Evolutionary conservation across 2,113 vertebrate species (phyloP).

Genomic region (Chitala chitala): DNA sequence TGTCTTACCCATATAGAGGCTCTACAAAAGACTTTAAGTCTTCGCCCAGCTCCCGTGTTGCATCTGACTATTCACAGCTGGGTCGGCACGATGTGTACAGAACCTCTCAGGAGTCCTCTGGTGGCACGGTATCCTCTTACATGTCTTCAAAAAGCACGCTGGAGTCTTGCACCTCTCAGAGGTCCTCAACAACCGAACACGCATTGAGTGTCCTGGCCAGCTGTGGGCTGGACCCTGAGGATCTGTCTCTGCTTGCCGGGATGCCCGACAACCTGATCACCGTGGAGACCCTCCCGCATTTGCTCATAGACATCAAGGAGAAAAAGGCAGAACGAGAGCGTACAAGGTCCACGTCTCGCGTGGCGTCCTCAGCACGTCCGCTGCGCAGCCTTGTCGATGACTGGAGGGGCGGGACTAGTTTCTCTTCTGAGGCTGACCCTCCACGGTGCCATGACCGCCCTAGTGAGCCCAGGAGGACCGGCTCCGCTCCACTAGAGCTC

Average conservation of each 20-base stretch:
- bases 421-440: background rate
- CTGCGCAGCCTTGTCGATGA: background rate
- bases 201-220: conserved; percentile 81
- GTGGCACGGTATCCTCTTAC: background rate
- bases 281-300: conserved; percentile 78
- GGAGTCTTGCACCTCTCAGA: conserved; percentile 18
- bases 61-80: conserved; percentile 5
- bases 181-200: conserved; percentile 53
- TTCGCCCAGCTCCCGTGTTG: background rate
- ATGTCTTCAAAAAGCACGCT: conserved; percentile 1
- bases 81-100: conserved; percentile 8
- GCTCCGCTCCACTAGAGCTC: background rate
- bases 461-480: background rate
- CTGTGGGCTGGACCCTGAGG: conserved; percentile 78
- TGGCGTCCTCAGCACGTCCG: background rate
- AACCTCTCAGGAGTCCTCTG: conserved; percentile 10
- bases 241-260: conserved; percentile 81
- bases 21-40: conserved; percentile 17
- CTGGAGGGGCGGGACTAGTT: background rate
- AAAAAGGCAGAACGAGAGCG: conserved; percentile 54
- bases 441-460: background rate
- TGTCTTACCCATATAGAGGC: conserved; percentile 21
- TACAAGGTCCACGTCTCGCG: background rate
- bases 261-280: conserved; percentile 82
- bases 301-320: conserved; percentile 77